Conservation (phyloP, 2,113 vertebrate genomes). For the Ctenodactylus gundi region DNA sequence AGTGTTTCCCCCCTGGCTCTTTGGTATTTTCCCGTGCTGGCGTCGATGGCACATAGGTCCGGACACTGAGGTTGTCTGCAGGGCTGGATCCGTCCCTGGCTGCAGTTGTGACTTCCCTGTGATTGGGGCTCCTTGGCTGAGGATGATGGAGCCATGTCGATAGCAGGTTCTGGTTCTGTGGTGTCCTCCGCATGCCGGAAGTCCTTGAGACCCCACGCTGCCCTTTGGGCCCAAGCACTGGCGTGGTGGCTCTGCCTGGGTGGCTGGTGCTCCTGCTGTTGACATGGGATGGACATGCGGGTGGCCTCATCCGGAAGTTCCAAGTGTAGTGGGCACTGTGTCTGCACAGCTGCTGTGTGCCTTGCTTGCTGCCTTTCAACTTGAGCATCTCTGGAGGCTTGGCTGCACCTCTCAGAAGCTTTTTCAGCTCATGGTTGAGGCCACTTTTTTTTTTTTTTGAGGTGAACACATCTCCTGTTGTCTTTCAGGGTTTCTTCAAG, state of each 20-base stretch:
- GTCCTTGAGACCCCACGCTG: not conserved
- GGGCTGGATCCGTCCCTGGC: not conserved
- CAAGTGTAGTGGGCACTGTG: not conserved
- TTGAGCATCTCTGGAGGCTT: not conserved
- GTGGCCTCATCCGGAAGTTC: not conserved
- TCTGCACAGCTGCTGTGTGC: not conserved
- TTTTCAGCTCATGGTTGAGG: not conserved
- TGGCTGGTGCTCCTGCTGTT: not conserved
- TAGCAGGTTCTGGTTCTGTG: not conserved
- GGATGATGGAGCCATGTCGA: accelerated
- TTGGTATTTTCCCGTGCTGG: not conserved
- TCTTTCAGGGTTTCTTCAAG: not conserved
- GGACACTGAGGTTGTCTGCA: not conserved
- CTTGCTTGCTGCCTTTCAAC: not conserved
- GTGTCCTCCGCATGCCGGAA: accelerated
- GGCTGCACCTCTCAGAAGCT: accelerated
- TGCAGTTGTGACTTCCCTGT: not conserved
- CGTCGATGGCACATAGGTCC: not conserved
- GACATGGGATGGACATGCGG: not conserved
- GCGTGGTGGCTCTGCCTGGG: accelerated
- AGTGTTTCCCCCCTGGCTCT: not conserved
- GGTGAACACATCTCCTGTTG: not conserved
- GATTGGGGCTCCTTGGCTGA: not conserved
- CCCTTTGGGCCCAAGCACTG: not conserved
- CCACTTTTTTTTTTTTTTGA: not conserved